Conservation (phyloP, 2,113 vertebrate genomes). For the Microtus oregoni region DNA sequence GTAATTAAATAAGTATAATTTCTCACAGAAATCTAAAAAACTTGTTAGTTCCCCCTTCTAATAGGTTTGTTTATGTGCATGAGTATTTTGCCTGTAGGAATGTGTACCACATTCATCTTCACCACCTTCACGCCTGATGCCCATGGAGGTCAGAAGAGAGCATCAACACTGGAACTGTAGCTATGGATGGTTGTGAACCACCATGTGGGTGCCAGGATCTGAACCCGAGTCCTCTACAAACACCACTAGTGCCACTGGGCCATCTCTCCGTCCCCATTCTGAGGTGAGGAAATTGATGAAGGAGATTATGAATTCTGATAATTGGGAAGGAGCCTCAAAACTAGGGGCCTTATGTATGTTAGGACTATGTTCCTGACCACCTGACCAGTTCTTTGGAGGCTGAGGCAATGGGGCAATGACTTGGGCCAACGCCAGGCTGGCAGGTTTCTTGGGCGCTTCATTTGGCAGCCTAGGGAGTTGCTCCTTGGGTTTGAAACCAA, state of each 20-base stretch:
- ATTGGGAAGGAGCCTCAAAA: not conserved
- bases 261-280: not conserved
- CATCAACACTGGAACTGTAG: not conserved
- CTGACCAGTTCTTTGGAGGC: not conserved
- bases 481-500: not conserved
- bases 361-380: not conserved
- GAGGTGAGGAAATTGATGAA: slow-evolving; percentile 31
- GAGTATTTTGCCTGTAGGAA: not conserved
- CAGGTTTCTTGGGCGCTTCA: not conserved
- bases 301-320: not conserved
- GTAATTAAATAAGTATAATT: slow-evolving; percentile 39
- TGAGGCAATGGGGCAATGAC: not conserved
- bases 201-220: not conserved
- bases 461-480: not conserved
- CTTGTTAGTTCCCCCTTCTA: not conserved
- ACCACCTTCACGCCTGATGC: not conserved
- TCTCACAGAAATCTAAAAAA: slow-evolving; percentile 44
- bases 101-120: not conserved
- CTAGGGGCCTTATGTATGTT: too few relatives aligned
- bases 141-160: not conserved
- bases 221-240: not conserved
- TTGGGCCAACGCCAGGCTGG: not conserved
- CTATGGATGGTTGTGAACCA: not conserved
- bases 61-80: not conserved
- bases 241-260: too few relatives aligned